Percentiles rank a stretch among this genome's conserved stretches.
Conservation (phyloP, 2,888 invertebrate species). For the Dione vanillae region DNA sequence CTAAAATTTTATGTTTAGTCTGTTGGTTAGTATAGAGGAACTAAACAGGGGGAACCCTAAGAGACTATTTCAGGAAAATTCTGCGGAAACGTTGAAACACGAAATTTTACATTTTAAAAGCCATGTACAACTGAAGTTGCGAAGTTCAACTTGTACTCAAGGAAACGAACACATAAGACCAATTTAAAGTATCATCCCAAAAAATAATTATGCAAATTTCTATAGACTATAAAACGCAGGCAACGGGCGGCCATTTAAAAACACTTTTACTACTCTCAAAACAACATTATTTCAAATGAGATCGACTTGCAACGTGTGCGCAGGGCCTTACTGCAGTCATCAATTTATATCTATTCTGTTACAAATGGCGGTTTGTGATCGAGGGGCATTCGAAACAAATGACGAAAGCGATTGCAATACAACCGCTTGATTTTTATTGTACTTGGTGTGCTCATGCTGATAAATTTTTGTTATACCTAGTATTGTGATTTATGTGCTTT, state of each 20-base stretch:
- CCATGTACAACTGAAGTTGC: too few species aligned
- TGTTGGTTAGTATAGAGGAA: too few species aligned
- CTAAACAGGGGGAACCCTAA: too few species aligned
- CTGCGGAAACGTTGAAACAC: too few species aligned
- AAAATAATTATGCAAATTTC: conserved; percentile 19
- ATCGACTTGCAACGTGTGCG: conserved; percentile 31
- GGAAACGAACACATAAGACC: not conserved
- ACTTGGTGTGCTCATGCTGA: conserved; percentile 38
- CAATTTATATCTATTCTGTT: conserved; percentile 76
- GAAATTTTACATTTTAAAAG: too few species aligned
- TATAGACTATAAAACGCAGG: conserved; percentile 9
- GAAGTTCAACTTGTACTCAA: not conserved
- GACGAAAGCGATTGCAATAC: conserved; percentile 56
- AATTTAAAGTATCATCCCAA: not conserved
- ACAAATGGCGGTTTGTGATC: conserved; percentile 74
- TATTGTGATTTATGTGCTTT: too few species aligned
- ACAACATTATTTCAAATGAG: conserved; percentile 27
- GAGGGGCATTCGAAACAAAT: conserved; percentile 77
- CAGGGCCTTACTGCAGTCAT: conserved; percentile 64
- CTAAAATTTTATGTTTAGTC: too few species aligned
- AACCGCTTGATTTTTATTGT: conserved; percentile 56
- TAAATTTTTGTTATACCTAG: conserved; percentile 27
- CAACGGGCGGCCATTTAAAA: not conserved
- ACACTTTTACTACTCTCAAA: conserved; percentile 20
- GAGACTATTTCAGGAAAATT: too few species aligned